These are phyloP conservation scores for Eucidaris tribuloides DNA, from an alignment of 35 echinoderm and acorn worm genomes.

Conservation along the genomic window DNA sequence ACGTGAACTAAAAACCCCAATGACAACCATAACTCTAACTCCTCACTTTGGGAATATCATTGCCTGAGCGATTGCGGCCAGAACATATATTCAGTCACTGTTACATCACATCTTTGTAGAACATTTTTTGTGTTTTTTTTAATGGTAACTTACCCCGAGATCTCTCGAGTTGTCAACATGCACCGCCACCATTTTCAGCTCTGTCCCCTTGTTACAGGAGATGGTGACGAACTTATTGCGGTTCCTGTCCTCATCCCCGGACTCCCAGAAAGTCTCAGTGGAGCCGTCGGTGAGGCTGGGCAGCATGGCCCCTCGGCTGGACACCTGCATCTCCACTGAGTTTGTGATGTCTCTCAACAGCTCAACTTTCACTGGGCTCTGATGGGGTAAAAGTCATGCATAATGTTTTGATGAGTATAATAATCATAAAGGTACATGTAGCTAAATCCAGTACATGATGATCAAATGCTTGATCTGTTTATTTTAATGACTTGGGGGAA, in stretches of 20 bases:
- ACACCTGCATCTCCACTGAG: constrained; percentile 76
- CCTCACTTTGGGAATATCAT: too few species aligned
- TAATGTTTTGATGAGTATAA: too few species aligned
- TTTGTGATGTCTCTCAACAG: constrained; percentile 73
- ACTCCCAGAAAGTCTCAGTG: constrained; percentile 99
- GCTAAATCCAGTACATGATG: too few species aligned
- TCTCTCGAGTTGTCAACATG: constrained; percentile 97
- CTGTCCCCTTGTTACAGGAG: constrained; percentile 43
- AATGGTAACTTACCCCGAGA: constrained; percentile 59
- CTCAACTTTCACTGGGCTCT: constrained; percentile 62
- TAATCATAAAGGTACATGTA: too few species aligned
- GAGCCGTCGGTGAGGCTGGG: constrained; percentile 90
- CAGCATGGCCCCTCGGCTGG: constrained; percentile 85
- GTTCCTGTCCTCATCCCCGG: constrained; percentile 97
- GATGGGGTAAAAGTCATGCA: neutral
- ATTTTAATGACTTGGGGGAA: too few species aligned
- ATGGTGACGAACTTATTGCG: constrained; percentile 89
- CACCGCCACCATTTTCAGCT: constrained; percentile 58
- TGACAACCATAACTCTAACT: too few species aligned
- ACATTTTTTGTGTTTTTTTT: neutral
- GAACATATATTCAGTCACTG: too few species aligned
- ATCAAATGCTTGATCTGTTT: too few species aligned
- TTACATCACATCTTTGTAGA: neutral
- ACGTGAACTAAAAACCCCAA: too few species aligned
- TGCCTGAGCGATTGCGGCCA: too few species aligned